Percentiles rank a stretch among this genome's conserved stretches.
Evolutionary conservation across 2,797 vertebrate species (phyloP).

Genomic region (Leucoraja ocellata): DNA sequence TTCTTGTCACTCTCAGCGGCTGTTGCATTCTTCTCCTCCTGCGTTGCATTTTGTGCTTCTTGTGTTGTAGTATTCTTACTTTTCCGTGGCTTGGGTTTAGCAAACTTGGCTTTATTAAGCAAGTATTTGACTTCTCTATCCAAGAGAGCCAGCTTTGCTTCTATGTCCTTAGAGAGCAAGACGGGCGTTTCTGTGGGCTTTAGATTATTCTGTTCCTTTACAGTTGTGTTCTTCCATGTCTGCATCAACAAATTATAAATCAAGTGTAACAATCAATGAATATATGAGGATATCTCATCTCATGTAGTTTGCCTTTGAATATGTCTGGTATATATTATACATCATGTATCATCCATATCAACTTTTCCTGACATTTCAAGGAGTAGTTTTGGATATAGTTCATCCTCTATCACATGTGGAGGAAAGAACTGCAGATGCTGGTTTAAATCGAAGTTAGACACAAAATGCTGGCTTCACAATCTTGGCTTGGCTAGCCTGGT

Average conservation of each 20-base stretch:
- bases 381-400: not conserved
- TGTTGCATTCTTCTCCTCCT: conserved; percentile 59
- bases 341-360: too few species aligned
- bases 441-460: not conserved
- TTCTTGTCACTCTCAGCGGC: conserved; percentile 63
- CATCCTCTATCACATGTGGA: not conserved
- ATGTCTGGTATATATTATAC: not conserved
- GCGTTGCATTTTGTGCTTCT: conserved; percentile 62
- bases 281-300: not conserved
- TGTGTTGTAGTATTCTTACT: conserved; percentile 51
- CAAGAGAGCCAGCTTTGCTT: conserved; percentile 76
- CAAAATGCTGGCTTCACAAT: not conserved
- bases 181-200: conserved; percentile 71
- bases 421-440: too few species aligned
- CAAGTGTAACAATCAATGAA: not conserved
- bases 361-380: not conserved
- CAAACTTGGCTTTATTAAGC: conserved; percentile 93
- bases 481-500: not conserved
- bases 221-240: conserved; percentile 84
- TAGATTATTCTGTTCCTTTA: conserved; percentile 78
- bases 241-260: conserved; percentile 46
- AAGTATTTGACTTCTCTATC: conserved; percentile 92
- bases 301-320: not conserved
- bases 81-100: conserved; percentile 75
- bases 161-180: conserved; percentile 87